Base-by-base conservation (phyloP, 1,140 invertebrate genomes). In the Popillia japonica region DNA sequence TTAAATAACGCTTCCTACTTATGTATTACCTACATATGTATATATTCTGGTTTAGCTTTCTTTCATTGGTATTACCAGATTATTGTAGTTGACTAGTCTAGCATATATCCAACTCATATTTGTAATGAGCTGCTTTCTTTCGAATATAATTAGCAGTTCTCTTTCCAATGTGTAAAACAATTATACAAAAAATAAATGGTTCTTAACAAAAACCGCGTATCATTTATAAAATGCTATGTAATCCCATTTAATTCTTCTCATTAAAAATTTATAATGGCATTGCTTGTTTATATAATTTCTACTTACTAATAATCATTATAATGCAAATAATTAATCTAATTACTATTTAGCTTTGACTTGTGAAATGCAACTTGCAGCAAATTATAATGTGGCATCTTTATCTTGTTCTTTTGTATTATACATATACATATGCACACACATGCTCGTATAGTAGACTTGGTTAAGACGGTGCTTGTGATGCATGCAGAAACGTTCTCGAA, bases 301-400 rank as follows among this genome's bases (percentile, higher is more conserved):
- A 68, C 61, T 20, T 34, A 68, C 22, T 10, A 68, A 68, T 68
- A 68, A 68, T 68, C 27, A 68, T 68, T 27, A 23, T 7, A 68
- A 68, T 68, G 22, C 22, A 68, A 68, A 68, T 27, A 68, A 68
- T 68, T 34, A 7, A 68, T 17, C 22, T 68, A 68, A 68, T 68
- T 68, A 27, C 8, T 68, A 68, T 68, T 68, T 68, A 22, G 27
- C 17, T 68, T 10, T 20, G 22, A 14, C 22, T 68, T 34, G 20
- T 68, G 61, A 68, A 68, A 68, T 68, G 61, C 61, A 34, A 68
- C 61, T 68, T 68, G 61, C 61, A 68, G 22, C 61, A 68, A 68
- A 68, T 68, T 68, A 68, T 68, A 27, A 68, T 68, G 61, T 22
- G 17, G 61, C 10, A 48, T 68, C 61, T 68, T 14, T 68, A 11